Percentiles rank a stretch among this genome's conserved stretches.
Evolutionary conservation across 2,888 invertebrate genomes (phyloP).

Genomic region (Mycalesis mineus): DNA sequence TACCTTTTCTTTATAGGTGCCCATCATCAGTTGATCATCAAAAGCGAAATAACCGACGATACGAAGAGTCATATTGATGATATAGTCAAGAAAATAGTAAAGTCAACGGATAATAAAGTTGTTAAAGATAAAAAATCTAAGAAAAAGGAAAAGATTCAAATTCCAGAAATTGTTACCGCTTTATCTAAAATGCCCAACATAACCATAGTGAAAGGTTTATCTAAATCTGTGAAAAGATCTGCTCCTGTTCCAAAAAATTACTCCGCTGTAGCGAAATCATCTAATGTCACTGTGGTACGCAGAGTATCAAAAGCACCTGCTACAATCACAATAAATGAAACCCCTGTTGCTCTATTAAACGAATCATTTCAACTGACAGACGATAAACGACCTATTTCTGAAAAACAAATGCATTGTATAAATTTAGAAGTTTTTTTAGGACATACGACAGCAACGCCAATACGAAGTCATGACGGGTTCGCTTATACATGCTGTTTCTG

Average conservation of each 20-base stretch:
- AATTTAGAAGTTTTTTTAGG: neutral
- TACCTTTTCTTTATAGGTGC: conserved; percentile 16
- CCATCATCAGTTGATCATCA: conserved; percentile 8
- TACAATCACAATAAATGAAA: neutral
- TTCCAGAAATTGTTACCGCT: neutral
- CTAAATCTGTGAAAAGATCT: neutral
- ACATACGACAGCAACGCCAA: neutral
- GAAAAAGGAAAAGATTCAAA: neutral
- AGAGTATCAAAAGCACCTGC: neutral
- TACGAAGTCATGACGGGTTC: neutral
- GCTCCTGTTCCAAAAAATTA: neutral
- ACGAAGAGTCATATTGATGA: conserved; percentile 7
- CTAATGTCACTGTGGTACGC: neutral
- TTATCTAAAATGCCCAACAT: neutral
- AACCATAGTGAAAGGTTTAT: neutral
- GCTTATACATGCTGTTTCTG: conserved; percentile 6
- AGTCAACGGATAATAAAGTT: neutral
- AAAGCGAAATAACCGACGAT: conserved; percentile 10
- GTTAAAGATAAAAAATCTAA: neutral
- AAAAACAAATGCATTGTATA: conserved; percentile 2
- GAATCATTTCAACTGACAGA: neutral
- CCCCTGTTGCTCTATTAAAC: too few relatives aligned
- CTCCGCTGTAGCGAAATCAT: neutral
- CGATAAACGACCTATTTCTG: neutral
- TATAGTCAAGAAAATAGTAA: neutral